phyloP scores from a whole-genome alignment of 2,113 vertebrate genomes.

The Odontophorus gujanensis region DNA sequence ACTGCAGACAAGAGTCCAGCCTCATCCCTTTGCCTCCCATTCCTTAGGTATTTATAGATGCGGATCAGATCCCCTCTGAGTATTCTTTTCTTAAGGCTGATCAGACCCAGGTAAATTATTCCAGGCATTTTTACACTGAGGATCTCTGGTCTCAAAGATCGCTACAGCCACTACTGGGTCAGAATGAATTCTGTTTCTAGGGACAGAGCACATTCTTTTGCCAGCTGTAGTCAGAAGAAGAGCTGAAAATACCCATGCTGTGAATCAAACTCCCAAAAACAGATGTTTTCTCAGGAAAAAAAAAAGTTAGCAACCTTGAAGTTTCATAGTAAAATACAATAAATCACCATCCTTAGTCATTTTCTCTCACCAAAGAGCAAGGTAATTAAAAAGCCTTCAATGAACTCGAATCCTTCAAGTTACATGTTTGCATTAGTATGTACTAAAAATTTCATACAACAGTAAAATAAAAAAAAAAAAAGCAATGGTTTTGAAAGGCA shows the following conservation, averaged over 20 bases:
- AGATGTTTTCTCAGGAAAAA: background rate
- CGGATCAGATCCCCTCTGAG: no score
- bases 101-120: background rate
- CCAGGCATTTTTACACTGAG: background rate
- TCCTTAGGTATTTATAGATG: no score
- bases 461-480: background rate
- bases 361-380: background rate
- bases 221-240: slow-evolving; percentile 7
- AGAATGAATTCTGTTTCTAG: slow-evolving; percentile 19
- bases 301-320: background rate
- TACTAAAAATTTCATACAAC: background rate
- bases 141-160: background rate
- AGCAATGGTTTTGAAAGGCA: background rate
- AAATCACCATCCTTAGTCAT: background rate
- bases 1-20: no score
- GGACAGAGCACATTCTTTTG: background rate
- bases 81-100: no score
- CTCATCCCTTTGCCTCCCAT: no score
- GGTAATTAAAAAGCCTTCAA: background rate
- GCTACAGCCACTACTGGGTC: background rate
- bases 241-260: background rate
- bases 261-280: background rate
- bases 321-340: background rate
- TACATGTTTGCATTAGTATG: background rate
- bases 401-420: background rate